Percentiles rank a stretch among this genome's conserved stretches.
Conservation (phyloP, 2,113 vertebrate species). For the Setophaga petechia region DNA sequence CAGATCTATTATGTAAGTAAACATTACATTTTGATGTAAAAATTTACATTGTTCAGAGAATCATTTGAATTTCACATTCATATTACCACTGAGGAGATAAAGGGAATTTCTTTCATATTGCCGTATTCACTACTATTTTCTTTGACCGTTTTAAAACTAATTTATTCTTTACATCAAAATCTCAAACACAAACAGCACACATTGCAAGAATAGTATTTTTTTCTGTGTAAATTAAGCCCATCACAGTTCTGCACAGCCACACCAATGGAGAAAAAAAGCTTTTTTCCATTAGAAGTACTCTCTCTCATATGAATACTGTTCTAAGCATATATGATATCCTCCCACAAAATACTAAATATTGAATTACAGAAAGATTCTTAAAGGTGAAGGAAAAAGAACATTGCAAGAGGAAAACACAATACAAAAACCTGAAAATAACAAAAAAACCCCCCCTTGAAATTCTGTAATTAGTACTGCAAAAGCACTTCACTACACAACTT, state of each 20-base stretch:
- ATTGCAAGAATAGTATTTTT: background rate
- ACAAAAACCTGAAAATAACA: background rate
- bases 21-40: conserved; percentile 18
- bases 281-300: background rate
- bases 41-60: conserved; percentile 2
- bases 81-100: background rate
- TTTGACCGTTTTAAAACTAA: background rate
- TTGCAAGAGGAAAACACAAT: background rate
- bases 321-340: background rate
- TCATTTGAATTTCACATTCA: conserved; percentile 20
- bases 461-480: background rate
- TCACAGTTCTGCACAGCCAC: background rate
- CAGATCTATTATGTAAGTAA: conserved; percentile 48
- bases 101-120: background rate
- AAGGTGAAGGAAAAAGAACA: background rate
- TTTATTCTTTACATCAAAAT: background rate
- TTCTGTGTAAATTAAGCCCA: background rate
- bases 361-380: background rate
- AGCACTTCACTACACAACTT: background rate
- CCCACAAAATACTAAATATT: background rate
- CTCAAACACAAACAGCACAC: background rate
- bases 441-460: background rate
- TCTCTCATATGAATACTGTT: background rate
- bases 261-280: background rate
- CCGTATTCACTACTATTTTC: background rate